Conservation (phyloP, 2,888 invertebrate species). For the Athrips mouffetella region DNA sequence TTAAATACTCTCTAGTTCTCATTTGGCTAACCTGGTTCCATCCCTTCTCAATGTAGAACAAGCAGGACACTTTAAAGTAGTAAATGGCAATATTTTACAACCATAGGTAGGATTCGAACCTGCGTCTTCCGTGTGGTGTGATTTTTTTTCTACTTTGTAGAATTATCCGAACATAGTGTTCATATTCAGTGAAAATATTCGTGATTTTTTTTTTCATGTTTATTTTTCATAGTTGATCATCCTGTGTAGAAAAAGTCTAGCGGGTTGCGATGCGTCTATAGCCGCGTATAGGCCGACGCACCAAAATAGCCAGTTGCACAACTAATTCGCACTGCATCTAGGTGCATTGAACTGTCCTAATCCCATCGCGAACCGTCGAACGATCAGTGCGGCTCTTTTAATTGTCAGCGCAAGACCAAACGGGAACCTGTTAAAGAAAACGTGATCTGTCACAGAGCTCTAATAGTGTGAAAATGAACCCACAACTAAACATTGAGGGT, state of each 20-base stretch:
- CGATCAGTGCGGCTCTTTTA: constrained; percentile 66
- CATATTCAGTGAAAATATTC: too few relatives aligned
- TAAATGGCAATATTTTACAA: too few relatives aligned
- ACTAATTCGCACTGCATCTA: constrained; percentile 70
- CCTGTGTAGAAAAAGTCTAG: constrained; percentile 26
- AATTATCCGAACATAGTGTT: too few relatives aligned
- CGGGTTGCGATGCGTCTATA: constrained; percentile 37
- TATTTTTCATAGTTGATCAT: too few relatives aligned
- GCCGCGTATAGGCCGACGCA: constrained; percentile 46
- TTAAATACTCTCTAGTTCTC: too few relatives aligned
- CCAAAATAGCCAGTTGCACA: constrained; percentile 73
- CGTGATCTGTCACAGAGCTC: constrained; percentile 24
- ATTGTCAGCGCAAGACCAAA: constrained; percentile 56
- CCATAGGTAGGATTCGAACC: too few relatives aligned
- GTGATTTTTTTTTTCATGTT: too few relatives aligned
- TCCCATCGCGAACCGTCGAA: constrained; percentile 54
- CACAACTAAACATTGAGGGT: constrained; percentile 19
- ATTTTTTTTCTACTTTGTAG: too few relatives aligned
- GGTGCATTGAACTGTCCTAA: constrained; percentile 75
- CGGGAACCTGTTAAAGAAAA: constrained; percentile 11
- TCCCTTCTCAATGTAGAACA: too few relatives aligned
- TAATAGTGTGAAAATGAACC: constrained; percentile 13
- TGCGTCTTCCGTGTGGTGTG: too few relatives aligned
- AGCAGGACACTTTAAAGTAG: too few relatives aligned
- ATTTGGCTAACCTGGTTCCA: too few relatives aligned